Evolutionary conservation across 2,888 invertebrate genomes (phyloP).

Genomic region (Leucophenga maculata): DNA sequence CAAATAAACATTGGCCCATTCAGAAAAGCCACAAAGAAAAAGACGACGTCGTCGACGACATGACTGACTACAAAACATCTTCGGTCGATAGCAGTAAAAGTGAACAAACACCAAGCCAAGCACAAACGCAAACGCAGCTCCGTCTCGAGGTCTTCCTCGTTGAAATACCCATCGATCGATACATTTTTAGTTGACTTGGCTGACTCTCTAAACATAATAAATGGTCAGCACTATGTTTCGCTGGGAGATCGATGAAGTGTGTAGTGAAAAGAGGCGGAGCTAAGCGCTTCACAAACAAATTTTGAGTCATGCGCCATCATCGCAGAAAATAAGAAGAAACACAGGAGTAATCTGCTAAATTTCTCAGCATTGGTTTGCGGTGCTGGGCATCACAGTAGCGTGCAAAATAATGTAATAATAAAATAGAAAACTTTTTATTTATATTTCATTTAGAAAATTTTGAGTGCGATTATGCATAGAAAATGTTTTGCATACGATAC

Average conservation of each 20-base stretch:
- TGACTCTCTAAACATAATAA: slow-evolving; percentile 3
- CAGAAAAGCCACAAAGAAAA: neutral
- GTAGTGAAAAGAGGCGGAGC: slow-evolving; percentile 59
- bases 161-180: slow-evolving; percentile 21
- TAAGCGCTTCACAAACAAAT: slow-evolving; percentile 46
- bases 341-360: neutral
- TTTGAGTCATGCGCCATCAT: slow-evolving; percentile 43
- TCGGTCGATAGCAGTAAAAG: slow-evolving; percentile 16
- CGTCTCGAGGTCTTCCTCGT: slow-evolving; percentile 2
- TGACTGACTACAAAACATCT: slow-evolving; percentile 8
- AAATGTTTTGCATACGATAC: too few species aligned
- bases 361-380: slow-evolving; percentile 40
- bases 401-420: too few species aligned
- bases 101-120: too few species aligned
- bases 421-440: too few species aligned
- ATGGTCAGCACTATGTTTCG: slow-evolving; percentile 32
- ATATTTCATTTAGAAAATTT: too few species aligned
- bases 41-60: neutral
- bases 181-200: slow-evolving; percentile 3
- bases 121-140: neutral
- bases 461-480: too few species aligned
- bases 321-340: neutral
- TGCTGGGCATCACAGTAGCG: neutral
- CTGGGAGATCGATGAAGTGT: slow-evolving; percentile 57
- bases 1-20: slow-evolving; percentile 33